Evolutionary conservation across 2,797 vertebrate species (phyloP).

Genomic region (Catostomus latipinnis): DNA sequence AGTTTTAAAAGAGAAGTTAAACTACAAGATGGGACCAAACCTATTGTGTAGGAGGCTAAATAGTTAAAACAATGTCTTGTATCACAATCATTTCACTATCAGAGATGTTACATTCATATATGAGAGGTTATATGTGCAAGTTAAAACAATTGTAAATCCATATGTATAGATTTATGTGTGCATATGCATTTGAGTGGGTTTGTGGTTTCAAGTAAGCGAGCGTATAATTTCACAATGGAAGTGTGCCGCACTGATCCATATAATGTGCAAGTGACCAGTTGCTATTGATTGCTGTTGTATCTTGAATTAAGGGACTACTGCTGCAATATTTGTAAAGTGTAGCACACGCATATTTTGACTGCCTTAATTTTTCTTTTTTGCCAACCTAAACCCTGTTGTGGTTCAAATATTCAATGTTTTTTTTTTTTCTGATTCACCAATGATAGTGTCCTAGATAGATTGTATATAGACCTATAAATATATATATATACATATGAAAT

Average conservation of each 20-base stretch:
- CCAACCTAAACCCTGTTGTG: slow-evolving; percentile 55
- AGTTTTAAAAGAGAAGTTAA: not conserved
- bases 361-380: slow-evolving; percentile 77
- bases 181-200: slow-evolving; percentile 13
- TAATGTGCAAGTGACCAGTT: slow-evolving; percentile 75
- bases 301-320: slow-evolving; percentile 71
- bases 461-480: slow-evolving; percentile 85
- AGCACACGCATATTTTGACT: slow-evolving; percentile 73
- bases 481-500: slow-evolving; percentile 86
- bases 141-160: slow-evolving; percentile 44
- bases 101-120: slow-evolving; percentile 56
- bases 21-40: slow-evolving; percentile 39
- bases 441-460: slow-evolving; percentile 74
- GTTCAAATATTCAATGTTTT: slow-evolving; percentile 64
- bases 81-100: slow-evolving; percentile 67
- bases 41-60: slow-evolving; percentile 37
- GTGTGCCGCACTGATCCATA: slow-evolving; percentile 65
- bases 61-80: slow-evolving; percentile 57
- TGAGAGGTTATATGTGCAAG: slow-evolving; percentile 58
- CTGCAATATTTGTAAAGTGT: slow-evolving; percentile 72
- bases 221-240: slow-evolving; percentile 58
- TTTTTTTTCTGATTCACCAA: slow-evolving; percentile 53
- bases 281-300: slow-evolving; percentile 71
- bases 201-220: slow-evolving; percentile 37
- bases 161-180: slow-evolving; percentile 16